Percentiles rank a stretch among this genome's conserved stretches.
Evolutionary conservation across 2,797 vertebrate species (phyloP).

Genomic region (Alectoris magna): DNA sequence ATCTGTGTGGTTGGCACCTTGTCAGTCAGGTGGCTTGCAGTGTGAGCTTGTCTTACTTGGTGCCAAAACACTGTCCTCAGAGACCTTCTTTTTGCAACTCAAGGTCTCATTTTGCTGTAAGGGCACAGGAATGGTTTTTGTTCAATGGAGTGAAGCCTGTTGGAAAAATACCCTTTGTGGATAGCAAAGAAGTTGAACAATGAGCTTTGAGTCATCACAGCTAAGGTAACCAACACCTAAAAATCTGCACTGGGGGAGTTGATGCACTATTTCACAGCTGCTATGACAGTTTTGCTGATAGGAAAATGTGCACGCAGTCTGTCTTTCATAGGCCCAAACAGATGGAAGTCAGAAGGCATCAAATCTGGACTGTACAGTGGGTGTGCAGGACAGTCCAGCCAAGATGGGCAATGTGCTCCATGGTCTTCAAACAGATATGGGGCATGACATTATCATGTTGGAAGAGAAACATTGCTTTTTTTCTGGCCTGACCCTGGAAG

Average conservation of each 20-base stretch:
- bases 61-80: not conserved
- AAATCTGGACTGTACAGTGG: not conserved
- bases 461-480: not conserved
- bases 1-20: not conserved
- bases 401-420: not conserved
- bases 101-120: not conserved
- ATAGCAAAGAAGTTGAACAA: not conserved
- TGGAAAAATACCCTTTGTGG: not conserved
- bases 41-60: not conserved
- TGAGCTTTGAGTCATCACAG: not conserved
- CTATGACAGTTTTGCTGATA: not conserved
- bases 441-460: not conserved
- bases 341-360: not conserved
- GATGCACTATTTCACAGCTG: not conserved
- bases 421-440: not conserved
- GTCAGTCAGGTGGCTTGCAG: not conserved
- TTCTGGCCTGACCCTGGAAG: not conserved
- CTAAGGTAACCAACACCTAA: not conserved
- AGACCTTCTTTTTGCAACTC: not conserved
- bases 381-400: not conserved
- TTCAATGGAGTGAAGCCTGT: not conserved
- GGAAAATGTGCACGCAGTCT: not conserved
- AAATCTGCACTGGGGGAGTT: not conserved
- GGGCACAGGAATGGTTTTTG: not conserved
- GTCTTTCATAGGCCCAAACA: not conserved